Percentiles rank a stretch among this genome's conserved stretches.
Conservation (phyloP, 1,140 invertebrate species). For the Trichonephila clavipes region DNA sequence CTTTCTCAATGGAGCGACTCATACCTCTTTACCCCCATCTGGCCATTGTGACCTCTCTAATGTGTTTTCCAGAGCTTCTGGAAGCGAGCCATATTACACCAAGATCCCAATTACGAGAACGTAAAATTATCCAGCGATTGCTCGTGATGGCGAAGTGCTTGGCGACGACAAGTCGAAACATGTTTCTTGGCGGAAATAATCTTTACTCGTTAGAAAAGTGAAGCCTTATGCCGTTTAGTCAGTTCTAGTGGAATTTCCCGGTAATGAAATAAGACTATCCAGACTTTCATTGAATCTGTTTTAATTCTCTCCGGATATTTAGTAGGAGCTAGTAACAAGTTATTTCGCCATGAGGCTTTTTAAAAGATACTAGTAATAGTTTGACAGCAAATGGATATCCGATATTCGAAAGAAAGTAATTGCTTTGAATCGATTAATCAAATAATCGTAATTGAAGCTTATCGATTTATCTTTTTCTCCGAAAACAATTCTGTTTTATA, state of each 20-base stretch:
- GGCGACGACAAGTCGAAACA: constrained; percentile 17
- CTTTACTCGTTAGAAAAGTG: background rate
- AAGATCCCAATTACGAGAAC: constrained; percentile 11
- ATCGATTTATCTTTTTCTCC: no score
- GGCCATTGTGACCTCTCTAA: background rate
- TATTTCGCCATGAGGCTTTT: no score
- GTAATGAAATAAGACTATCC: background rate
- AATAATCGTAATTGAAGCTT: no score
- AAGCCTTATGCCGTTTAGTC: background rate
- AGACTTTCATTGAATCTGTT: background rate
- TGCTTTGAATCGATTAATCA: no score
- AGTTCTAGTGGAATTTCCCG: background rate
- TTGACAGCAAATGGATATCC: no score
- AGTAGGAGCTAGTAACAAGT: background rate
- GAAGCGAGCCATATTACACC: constrained; percentile 7
- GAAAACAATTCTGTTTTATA: no score
- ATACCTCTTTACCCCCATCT: no score
- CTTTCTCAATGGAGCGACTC: no score
- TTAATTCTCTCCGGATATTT: background rate
- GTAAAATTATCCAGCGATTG: background rate
- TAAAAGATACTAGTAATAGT: background rate
- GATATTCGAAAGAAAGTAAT: no score
- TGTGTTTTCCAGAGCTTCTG: background rate
- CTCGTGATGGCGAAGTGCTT: background rate
- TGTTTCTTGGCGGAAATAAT: background rate